phyloP scores from a whole-genome alignment of 2,888 invertebrate genomes.

The Tuta absoluta region DNA sequence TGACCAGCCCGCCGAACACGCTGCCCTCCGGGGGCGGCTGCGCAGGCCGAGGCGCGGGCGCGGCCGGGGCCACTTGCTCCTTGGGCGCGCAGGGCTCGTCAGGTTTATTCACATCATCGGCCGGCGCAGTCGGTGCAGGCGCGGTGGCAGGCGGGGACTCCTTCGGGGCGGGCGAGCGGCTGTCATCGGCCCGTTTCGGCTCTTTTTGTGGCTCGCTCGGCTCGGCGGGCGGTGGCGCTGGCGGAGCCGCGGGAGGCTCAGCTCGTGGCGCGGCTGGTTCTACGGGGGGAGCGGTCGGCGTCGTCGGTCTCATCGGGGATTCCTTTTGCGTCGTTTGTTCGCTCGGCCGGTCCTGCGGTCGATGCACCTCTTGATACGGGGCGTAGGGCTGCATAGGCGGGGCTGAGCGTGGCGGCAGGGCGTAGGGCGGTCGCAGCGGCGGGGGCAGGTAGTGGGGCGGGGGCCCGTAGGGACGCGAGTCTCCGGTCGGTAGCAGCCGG shows the following conservation, averaged over 20 bases:
- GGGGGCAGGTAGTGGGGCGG: conserved; percentile 32
- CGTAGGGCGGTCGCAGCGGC: background rate
- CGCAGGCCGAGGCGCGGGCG: conserved; percentile 48
- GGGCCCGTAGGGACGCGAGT: conserved; percentile 29
- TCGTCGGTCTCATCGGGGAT: background rate
- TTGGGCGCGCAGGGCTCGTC: conserved; percentile 13
- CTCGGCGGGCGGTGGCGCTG: background rate
- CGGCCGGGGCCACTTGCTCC: conserved; percentile 25
- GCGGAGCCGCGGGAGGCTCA: background rate
- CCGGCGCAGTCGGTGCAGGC: background rate
- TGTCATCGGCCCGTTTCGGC: background rate
- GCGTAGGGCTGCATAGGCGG: background rate
- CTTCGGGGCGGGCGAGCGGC: background rate
- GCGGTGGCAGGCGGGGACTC: background rate
- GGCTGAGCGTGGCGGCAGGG: background rate
- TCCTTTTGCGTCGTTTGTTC: background rate
- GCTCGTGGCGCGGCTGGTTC: background rate
- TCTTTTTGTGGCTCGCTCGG: too few relatives aligned
- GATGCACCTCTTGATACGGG: conserved; percentile 2
- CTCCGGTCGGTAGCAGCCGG: conserved; percentile 30
- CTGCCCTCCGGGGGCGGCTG: conserved; percentile 79
- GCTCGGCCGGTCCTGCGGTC: background rate
- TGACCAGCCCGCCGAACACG: conserved; percentile 94
- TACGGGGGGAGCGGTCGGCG: background rate
- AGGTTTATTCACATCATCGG: conserved; percentile 17